Evolutionary conservation across 2,888 invertebrate species (phyloP).

Genomic region (Erpobdella octoculata): DNA sequence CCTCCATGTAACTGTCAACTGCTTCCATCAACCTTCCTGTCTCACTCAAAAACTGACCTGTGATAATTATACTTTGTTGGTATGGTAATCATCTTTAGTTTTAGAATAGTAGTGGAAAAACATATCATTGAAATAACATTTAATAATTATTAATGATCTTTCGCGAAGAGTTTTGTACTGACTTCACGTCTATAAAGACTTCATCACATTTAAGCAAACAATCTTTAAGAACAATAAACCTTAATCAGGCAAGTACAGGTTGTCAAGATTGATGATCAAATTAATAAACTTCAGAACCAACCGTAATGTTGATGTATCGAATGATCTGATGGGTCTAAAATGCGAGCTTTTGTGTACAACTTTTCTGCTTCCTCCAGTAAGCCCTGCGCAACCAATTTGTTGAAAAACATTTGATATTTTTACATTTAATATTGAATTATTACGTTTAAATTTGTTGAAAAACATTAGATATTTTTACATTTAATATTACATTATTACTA

Average conservation of each 20-base stretch:
- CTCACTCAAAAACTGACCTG: conserved; percentile 80
- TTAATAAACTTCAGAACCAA: conserved; percentile 53
- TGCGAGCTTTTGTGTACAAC: conserved; percentile 77
- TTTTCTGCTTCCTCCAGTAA: conserved; percentile 74
- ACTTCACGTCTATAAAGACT: too few relatives aligned
- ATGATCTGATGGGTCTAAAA: conserved; percentile 73
- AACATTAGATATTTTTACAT: too few relatives aligned
- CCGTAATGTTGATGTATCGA: conserved; percentile 83
- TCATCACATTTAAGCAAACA: too few relatives aligned
- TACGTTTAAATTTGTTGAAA: too few relatives aligned
- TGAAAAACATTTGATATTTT: too few relatives aligned
- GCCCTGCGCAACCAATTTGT: conserved; percentile 53
- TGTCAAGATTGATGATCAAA: conserved; percentile 2
- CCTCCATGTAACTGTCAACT: conserved; percentile 69
- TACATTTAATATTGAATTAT: too few relatives aligned
- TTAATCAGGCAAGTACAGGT: too few relatives aligned
- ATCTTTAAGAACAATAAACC: too few relatives aligned
- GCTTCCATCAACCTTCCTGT: conserved; percentile 73
- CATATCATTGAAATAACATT: not conserved
- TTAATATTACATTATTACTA: too few relatives aligned
- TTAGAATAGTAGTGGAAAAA: not conserved
- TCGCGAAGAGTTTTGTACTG: too few relatives aligned
- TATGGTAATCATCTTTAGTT: not conserved
- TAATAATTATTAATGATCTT: not conserved
- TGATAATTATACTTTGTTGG: too few relatives aligned